A percentile compares a stretch with the other conserved stretches of the same genome.
Evolutionary conservation across 2,113 vertebrate species (phyloP).

Genomic region (Microcebus ravelobensis): DNA sequence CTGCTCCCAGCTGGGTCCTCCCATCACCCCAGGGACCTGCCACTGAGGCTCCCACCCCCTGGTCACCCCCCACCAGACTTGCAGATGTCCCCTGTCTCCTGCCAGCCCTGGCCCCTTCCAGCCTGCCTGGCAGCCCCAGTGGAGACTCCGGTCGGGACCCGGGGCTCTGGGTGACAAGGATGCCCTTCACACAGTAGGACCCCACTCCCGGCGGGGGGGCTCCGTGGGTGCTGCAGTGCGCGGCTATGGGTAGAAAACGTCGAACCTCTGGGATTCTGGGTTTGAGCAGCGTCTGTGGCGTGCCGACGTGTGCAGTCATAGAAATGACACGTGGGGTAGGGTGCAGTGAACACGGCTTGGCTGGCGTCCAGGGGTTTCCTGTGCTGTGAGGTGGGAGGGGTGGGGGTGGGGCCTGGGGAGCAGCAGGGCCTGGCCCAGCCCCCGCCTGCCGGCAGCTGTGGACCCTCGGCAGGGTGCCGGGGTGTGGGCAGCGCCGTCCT

Average conservation of each 20-base stretch:
- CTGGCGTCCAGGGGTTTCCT: neutral
- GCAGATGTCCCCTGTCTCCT: neutral
- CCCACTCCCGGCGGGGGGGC: neutral
- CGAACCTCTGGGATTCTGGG: neutral
- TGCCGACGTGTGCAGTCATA: rapidly evolving
- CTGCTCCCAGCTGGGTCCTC: too few relatives aligned
- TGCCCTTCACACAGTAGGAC: neutral
- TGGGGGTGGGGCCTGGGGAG: rapidly evolving
- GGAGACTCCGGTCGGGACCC: neutral
- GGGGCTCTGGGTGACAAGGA: neutral
- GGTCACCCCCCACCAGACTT: neutral
- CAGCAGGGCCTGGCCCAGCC: neutral
- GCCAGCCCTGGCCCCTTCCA: neutral
- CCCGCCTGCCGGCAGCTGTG: neutral
- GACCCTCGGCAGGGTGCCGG: neutral
- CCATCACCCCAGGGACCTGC: too few relatives aligned
- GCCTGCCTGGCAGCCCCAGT: rapidly evolving
- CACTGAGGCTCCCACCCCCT: too few relatives aligned
- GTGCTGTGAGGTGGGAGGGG: neutral
- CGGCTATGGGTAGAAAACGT: neutral
- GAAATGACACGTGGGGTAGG: neutral
- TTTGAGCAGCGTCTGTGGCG: neutral
- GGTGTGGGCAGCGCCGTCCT: neutral
- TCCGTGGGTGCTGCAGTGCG: neutral
- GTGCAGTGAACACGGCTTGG: neutral